Evolutionary conservation across 2,113 vertebrate species (phyloP).

Genomic region (Prolemur simus): DNA sequence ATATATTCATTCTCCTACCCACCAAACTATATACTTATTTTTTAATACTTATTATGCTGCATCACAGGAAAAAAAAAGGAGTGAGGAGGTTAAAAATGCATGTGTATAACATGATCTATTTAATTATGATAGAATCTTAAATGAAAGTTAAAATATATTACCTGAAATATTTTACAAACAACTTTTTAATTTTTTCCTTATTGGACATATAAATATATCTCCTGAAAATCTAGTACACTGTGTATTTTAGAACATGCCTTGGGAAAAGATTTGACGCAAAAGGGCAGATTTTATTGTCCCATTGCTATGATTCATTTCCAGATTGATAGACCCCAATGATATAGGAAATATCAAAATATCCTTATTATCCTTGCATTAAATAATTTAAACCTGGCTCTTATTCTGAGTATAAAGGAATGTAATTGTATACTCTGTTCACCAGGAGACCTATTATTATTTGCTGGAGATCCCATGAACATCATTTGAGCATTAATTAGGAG

Average conservation of each 20-base stretch:
- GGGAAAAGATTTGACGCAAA: background rate
- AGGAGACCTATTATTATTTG: background rate
- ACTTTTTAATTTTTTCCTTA: background rate
- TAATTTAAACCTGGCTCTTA: background rate
- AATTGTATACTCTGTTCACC: rapidly evolving
- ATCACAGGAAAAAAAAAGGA: background rate
- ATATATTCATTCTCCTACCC: background rate
- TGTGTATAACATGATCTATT: background rate
- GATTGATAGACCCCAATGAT: background rate
- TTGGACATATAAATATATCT: background rate
- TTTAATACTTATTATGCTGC: background rate
- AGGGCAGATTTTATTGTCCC: background rate
- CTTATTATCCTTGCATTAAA: background rate
- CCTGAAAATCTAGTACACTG: background rate
- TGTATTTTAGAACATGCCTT: background rate
- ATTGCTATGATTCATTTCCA: background rate
- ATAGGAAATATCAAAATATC: background rate
- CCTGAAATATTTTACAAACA: background rate
- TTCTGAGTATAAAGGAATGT: background rate
- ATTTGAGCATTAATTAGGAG: background rate
- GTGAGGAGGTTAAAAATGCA: background rate
- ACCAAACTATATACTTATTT: background rate
- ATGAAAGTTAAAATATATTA: background rate
- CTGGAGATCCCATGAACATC: background rate
- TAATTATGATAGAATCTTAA: background rate